Evolutionary conservation across 2,113 vertebrate species (phyloP).

Genomic region (Electrona antarctica): DNA sequence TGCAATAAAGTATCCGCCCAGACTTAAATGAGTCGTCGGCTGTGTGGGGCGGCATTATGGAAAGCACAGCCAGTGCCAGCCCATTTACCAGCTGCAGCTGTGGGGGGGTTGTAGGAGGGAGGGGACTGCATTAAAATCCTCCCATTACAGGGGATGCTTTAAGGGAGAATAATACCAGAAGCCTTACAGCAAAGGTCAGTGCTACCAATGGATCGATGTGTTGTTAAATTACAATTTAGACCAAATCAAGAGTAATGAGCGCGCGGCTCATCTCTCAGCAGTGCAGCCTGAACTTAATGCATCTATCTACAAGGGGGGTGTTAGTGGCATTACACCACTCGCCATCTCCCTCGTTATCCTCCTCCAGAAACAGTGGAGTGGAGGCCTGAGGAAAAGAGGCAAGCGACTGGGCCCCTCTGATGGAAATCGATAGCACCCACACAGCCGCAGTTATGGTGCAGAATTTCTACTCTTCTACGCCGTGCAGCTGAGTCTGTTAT

Average conservation of each 20-base stretch:
- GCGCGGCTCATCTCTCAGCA: slow-evolving; percentile 59
- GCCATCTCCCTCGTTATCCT: slow-evolving; percentile 62
- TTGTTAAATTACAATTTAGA: slow-evolving; percentile 75
- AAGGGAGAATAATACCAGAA: slow-evolving; percentile 58
- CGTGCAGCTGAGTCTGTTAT: slow-evolving; percentile 25
- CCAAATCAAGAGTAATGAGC: slow-evolving; percentile 73
- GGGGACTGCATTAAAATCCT: slow-evolving; percentile 22
- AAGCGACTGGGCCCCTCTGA: slow-evolving; percentile 62
- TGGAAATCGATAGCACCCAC: slow-evolving; percentile 63
- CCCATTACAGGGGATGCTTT: slow-evolving; percentile 21
- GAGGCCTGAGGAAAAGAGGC: slow-evolving; percentile 37
- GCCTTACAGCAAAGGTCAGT: slow-evolving; percentile 63
- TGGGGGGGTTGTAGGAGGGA: slow-evolving; percentile 1
- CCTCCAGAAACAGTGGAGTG: slow-evolving; percentile 48
- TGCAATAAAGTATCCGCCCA: no score
- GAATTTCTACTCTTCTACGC: slow-evolving; percentile 46
- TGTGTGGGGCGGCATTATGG: neutral
- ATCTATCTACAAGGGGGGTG: slow-evolving; percentile 53
- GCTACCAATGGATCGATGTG: slow-evolving; percentile 60
- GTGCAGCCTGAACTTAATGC: slow-evolving; percentile 49
- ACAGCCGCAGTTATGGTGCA: slow-evolving; percentile 49
- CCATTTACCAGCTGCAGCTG: slow-evolving; percentile 36
- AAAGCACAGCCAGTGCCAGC: neutral
- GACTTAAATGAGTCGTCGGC: no score
- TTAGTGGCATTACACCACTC: slow-evolving; percentile 59